Percentiles rank a stretch among this genome's conserved stretches.
These are phyloP conservation scores for Strongylocentrotus purpuratus DNA, from an alignment of 35 echinoderm and acorn worm genomes.

Conservation along the genomic window DNA sequence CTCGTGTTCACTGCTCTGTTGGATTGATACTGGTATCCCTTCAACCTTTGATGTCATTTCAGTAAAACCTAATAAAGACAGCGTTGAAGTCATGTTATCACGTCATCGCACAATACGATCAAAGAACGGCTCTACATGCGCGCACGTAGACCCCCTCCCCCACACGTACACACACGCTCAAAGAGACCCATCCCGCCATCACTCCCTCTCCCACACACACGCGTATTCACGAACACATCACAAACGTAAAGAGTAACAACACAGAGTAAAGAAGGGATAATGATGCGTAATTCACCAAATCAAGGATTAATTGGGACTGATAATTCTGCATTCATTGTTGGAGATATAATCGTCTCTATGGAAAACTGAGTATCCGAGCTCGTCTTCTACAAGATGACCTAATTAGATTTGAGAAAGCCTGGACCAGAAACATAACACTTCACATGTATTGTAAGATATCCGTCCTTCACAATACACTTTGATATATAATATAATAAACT, in stretches of 20 bases:
- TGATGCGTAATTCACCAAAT: no score
- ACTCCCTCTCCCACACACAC: not conserved
- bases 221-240: not conserved
- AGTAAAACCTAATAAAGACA: not conserved
- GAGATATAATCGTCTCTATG: no score
- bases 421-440: no score
- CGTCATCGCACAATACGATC: not conserved
- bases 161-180: not conserved
- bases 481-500: no score
- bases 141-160: not conserved
- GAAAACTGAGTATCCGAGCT: no score
- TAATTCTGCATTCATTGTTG: no score
- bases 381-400: no score
- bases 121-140: not conserved
- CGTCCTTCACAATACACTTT: no score
- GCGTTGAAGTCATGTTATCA: not conserved
- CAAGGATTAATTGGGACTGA: no score
- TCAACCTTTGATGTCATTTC: not conserved
- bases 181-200: not conserved
- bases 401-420: no score
- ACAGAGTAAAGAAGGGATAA: no score
- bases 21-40: not conserved
- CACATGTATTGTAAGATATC: no score
- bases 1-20: not conserved
- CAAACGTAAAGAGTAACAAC: not conserved